Conservation (phyloP, 2,888 invertebrate genomes). For the Thera britannica region DNA sequence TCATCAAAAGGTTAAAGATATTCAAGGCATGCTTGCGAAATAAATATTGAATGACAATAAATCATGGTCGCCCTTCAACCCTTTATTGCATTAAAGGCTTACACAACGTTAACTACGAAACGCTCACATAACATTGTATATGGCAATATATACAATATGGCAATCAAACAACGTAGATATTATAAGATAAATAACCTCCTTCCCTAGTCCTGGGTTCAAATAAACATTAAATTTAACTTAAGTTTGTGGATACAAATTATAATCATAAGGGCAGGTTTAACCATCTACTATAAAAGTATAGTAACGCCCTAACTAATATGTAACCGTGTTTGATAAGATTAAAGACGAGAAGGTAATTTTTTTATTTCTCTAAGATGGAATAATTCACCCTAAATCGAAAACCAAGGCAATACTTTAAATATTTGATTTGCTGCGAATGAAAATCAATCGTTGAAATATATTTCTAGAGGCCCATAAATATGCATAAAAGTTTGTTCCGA, state of each 20-base stretch:
- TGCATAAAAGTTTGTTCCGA: slow-evolving; percentile 6
- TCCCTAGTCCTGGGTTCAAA: no score
- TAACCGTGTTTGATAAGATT: no score
- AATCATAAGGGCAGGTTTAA: no score
- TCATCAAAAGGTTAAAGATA: no score
- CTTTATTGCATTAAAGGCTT: slow-evolving; percentile 58
- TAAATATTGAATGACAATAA: neutral
- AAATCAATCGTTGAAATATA: neutral
- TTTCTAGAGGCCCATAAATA: slow-evolving; percentile 4
- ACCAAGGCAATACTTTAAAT: neutral
- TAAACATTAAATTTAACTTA: no score
- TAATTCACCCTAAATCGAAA: no score
- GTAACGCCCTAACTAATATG: no score
- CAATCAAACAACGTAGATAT: neutral
- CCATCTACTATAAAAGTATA: no score
- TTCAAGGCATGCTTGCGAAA: neutral
- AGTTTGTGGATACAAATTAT: no score
- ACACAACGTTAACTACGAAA: slow-evolving; percentile 30
- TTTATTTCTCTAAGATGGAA: no score
- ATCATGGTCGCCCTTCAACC: slow-evolving; percentile 38
- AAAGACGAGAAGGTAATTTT: no score
- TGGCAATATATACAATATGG: neutral
- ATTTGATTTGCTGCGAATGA: neutral
- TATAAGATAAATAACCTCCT: no score
- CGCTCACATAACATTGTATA: slow-evolving; percentile 31